These are phyloP conservation scores for Porites lutea DNA, from an alignment of 64 coral and sea anemone species.

Conservation along the genomic window DNA sequence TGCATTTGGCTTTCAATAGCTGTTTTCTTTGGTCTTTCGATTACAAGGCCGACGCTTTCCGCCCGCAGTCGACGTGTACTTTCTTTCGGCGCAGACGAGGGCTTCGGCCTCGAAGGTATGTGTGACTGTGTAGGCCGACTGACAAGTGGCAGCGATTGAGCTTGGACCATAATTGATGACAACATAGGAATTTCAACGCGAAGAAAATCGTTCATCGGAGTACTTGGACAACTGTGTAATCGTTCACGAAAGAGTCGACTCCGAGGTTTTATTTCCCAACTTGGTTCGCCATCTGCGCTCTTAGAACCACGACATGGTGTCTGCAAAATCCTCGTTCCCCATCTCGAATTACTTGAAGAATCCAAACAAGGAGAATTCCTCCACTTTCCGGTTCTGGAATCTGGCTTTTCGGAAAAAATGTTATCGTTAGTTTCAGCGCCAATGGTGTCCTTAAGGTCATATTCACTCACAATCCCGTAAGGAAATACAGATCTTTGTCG, in stretches of 20 bases:
- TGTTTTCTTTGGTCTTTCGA: conserved; percentile 11
- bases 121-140: background rate
- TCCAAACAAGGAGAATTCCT: background rate
- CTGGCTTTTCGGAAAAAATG: background rate
- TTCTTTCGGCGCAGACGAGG: background rate
- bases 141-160: conserved; percentile 3
- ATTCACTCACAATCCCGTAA: conserved; percentile 18
- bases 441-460: background rate
- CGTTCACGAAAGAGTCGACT: background rate
- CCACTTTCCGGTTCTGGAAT: background rate
- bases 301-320: background rate
- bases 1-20: background rate
- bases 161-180: conserved; percentile 25
- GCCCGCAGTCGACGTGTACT: background rate
- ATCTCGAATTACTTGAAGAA: background rate
- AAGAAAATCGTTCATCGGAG: background rate
- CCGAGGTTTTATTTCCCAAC: background rate
- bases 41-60: background rate
- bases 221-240: conserved; percentile 17
- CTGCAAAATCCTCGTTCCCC: conserved; percentile 18
- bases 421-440: background rate
- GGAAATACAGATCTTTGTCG: conserved; percentile 21
- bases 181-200: conserved; percentile 8
- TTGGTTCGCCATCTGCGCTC: background rate
- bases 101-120: background rate